A percentile compares a stretch with the other conserved stretches of the same genome.
Conservation (phyloP, 2,888 invertebrate species). For the Epinotia bilunana region DNA sequence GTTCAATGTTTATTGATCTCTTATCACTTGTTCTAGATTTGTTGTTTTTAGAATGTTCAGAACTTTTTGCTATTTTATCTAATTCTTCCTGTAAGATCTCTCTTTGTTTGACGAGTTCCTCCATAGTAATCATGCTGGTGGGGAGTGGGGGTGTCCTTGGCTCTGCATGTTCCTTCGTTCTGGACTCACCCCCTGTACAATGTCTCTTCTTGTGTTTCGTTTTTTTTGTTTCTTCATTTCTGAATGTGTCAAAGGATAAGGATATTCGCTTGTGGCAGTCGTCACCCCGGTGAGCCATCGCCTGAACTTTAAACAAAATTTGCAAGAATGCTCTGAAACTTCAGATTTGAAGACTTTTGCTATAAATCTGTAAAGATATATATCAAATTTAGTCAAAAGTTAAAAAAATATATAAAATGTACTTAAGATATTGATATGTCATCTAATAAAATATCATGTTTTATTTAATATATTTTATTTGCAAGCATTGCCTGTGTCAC, state of each 20-base stretch:
- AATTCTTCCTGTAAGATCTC: constrained; percentile 69
- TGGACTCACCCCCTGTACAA: constrained; percentile 53
- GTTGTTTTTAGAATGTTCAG: constrained; percentile 52
- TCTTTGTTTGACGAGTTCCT: constrained; percentile 71
- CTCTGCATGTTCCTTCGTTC: constrained; percentile 54
- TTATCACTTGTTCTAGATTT: constrained; percentile 52
- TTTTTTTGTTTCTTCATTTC: constrained; percentile 56
- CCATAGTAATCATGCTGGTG: constrained; percentile 60
- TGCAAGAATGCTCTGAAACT: constrained; percentile 29
- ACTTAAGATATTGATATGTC: constrained; percentile 20
- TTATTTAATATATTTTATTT: constrained; percentile 45
- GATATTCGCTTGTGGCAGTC: constrained; percentile 59
- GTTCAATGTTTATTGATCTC: constrained; percentile 53
- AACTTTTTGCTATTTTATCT: constrained; percentile 60
- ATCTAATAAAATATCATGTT: constrained; percentile 46
- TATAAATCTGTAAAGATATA: constrained; percentile 68
- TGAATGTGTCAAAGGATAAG: constrained; percentile 58
- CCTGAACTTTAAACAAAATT: constrained; percentile 46
- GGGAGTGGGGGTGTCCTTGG: constrained; percentile 76
- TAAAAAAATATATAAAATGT: background rate
- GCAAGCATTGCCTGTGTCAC: constrained; percentile 51
- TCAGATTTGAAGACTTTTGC: constrained; percentile 34
- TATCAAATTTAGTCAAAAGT: constrained; percentile 47
- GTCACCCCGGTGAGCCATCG: constrained; percentile 63
- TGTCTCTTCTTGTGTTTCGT: constrained; percentile 57